A percentile compares a stretch with the other conserved stretches of the same genome.
phyloP scores from a whole-genome alignment of 2,113 vertebrate genomes.

The Ammospiza nelsoni region DNA sequence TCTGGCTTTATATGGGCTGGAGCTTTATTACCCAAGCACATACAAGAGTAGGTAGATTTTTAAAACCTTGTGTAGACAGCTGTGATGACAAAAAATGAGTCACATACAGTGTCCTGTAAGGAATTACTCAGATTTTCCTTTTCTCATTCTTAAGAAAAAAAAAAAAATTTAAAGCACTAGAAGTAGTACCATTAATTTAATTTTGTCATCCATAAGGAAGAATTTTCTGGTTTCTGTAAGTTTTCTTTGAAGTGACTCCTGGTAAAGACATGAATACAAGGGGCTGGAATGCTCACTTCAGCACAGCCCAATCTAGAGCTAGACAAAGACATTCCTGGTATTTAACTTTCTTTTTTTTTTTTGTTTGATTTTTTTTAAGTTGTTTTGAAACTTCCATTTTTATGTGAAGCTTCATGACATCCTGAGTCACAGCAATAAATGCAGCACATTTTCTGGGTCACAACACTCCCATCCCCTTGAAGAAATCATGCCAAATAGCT shows the following conservation, averaged over 20 bases:
- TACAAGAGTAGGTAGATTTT: background rate
- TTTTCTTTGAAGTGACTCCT: conserved; percentile 5
- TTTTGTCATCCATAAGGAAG: background rate
- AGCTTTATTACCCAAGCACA: background rate
- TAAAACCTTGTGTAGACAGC: conserved; percentile 20
- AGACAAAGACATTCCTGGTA: conserved; percentile 53
- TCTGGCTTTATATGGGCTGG: background rate
- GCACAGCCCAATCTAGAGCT: background rate
- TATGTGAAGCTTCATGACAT: conserved; percentile 53
- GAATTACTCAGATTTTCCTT: conserved; percentile 10
- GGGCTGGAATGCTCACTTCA: conserved; percentile 10
- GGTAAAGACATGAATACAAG: background rate
- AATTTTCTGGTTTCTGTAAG: background rate
- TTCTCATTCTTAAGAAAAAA: background rate
- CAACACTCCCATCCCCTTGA: conserved; percentile 65
- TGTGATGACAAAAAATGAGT: conserved; percentile 41
- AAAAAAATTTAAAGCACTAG: background rate
- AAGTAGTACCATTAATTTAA: background rate
- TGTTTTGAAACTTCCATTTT: conserved; percentile 59
- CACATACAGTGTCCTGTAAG: background rate
- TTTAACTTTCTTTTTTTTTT: background rate
- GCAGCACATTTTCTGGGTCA: conserved; percentile 67
- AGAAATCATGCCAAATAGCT: conserved; percentile 66
- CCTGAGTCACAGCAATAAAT: conserved; percentile 63
- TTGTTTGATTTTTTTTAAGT: background rate